A percentile compares a stretch with the other conserved stretches of the same genome.
phyloP scores from a whole-genome alignment of 1,140 invertebrate species.

The Leptopilina clavipes region DNA sequence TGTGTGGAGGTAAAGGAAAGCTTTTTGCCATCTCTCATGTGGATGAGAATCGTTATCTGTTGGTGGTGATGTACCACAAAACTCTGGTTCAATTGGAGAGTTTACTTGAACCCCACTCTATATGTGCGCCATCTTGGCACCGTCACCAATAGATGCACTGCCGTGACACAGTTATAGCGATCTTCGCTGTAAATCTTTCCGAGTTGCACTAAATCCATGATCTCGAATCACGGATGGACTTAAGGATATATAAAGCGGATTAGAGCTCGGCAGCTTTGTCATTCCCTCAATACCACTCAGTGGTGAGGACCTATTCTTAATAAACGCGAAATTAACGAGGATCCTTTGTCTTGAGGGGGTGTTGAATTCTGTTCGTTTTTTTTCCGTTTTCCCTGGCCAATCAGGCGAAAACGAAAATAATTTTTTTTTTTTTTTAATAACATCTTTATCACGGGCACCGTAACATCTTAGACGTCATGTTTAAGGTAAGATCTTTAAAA shows the following conservation, averaged over 20 bases:
- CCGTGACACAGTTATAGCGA: conserved; percentile 69
- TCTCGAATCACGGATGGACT: conserved; percentile 75
- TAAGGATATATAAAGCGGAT: conserved; percentile 75
- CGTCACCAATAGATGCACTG: conserved; percentile 62
- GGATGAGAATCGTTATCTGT: conserved; percentile 52
- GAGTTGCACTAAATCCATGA: conserved; percentile 76
- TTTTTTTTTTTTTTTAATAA: background rate
- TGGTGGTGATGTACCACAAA: conserved; percentile 50
- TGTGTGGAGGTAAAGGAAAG: background rate
- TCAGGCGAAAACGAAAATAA: conserved; percentile 27
- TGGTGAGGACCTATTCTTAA: conserved; percentile 55
- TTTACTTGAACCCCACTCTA: conserved; percentile 52
- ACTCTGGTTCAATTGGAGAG: conserved; percentile 27
- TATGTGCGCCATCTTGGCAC: conserved; percentile 49
- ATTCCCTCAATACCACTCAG: conserved; percentile 68
- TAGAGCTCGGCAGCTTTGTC: conserved; percentile 71
- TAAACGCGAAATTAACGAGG: conserved; percentile 45
- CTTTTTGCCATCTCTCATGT: background rate
- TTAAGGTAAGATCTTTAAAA: conserved; percentile 56
- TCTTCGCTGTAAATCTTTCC: conserved; percentile 71
- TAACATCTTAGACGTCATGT: conserved; percentile 53
- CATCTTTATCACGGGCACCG: conserved; percentile 34
- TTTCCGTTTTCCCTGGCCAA: conserved; percentile 42
- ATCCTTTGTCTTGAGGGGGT: conserved; percentile 46
- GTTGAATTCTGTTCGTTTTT: conserved; percentile 38